Evolutionary conservation across 2,113 vertebrate genomes (phyloP), one percentile per base, ranked within the genome.

Genomic region (Channa maculata): DNA sequence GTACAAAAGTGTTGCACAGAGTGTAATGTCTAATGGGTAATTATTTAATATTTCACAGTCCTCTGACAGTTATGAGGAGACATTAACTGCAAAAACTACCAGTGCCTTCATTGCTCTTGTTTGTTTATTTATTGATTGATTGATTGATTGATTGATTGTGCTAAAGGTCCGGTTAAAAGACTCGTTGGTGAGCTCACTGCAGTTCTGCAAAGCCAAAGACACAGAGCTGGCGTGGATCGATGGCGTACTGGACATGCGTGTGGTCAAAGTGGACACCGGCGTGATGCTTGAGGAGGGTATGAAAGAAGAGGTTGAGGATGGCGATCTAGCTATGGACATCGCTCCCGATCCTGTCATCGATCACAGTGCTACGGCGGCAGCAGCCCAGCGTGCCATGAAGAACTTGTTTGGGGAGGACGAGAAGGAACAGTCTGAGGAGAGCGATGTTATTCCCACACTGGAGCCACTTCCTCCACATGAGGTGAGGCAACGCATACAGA

Each of bases 181-280:
- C 91, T 99, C 98, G 1, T 90, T 99, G 58, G 98, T 99, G 80
- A 99, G 98, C 91, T 99, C 98, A 1, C 95, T 99, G 84, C 97
- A 98, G 91, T 98, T 99, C 91, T 99, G 98, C 91, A 98, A 97
- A 90, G 98, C 98, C 59, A 98, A 96, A 84, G 98, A 99, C 89
- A 97, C 97, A 0, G 98, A 99, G 88, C 75, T 99, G 59, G 98
- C 98, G 2, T 99, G 98, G 98, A 97, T 99, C 65, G 97, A 99
- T 4, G 98, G 98, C 1, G 96, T 98, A 80, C 89, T 99, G 87
- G 98, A 99, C 89, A 99, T 99, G 98, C 93, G 98, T 3, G 98
- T 99, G 68, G 96, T 96, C 1, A 98, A 98, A 91, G 98, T 99
- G 80, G 98, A 99, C 92, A 99, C 96, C 0, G 97, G 98, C 3